Evolutionary conservation across 2,113 vertebrate species (phyloP).

Genomic region (Tonatia bakeri): DNA sequence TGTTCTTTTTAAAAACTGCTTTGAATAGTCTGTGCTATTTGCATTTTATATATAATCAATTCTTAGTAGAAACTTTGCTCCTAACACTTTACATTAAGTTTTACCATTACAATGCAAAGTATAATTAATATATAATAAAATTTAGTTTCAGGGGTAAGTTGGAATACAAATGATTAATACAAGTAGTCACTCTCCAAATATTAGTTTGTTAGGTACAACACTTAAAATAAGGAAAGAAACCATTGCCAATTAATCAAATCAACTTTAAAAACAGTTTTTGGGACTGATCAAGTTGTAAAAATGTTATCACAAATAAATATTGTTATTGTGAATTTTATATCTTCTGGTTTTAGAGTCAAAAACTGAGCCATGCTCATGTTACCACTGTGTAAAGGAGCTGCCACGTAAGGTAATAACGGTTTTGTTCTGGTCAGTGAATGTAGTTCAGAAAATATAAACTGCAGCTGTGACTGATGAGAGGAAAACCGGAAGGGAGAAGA

Average conservation of each 20-base stretch:
- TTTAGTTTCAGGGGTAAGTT: neutral
- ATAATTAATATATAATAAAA: neutral
- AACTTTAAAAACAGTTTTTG: neutral
- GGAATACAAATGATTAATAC: conserved; percentile 14
- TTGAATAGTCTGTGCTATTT: neutral
- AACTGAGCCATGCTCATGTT: neutral
- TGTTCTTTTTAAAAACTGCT: neutral
- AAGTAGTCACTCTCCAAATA: neutral
- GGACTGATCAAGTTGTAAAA: neutral
- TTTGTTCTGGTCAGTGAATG: neutral
- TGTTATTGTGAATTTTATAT: neutral
- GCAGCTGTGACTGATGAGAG: neutral
- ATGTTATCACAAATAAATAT: neutral
- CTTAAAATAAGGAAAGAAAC: neutral
- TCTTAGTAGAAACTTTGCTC: neutral
- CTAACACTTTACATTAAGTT: neutral
- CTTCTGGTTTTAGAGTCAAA: neutral
- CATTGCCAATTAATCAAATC: neutral
- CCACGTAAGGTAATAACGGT: neutral
- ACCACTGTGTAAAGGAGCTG: neutral
- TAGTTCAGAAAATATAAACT: neutral
- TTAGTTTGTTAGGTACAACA: neutral
- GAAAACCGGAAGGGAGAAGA: neutral
- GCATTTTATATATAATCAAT: conserved; percentile 1
- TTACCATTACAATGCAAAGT: neutral